Percentiles rank a stretch among this genome's conserved stretches.
These are phyloP conservation scores for Amitus sp. DNA, from an alignment of 2,888 invertebrate species.

Conservation along the genomic window DNA sequence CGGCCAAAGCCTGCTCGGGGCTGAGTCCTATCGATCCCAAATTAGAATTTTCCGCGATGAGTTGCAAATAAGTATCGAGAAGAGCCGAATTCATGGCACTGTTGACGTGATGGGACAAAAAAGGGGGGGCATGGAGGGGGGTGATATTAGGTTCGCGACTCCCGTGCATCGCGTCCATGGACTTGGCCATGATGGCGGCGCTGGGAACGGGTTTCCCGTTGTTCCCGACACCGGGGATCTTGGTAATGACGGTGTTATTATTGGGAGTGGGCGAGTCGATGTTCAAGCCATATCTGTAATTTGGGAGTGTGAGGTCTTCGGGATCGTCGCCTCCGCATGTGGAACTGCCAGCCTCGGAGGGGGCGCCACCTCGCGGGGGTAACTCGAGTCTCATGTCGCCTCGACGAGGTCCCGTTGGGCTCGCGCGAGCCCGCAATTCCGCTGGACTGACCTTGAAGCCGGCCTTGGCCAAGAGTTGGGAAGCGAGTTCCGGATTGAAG, in stretches of 20 bases:
- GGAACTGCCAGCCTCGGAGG: slow-evolving; percentile 77
- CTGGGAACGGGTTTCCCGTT: slow-evolving; percentile 68
- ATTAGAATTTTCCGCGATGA: slow-evolving; percentile 85
- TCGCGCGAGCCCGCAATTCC: slow-evolving; percentile 84
- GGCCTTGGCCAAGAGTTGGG: slow-evolving; percentile 83
- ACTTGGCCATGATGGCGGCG: slow-evolving; percentile 75
- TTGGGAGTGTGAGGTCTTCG: slow-evolving; percentile 82
- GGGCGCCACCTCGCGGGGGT: slow-evolving; percentile 76
- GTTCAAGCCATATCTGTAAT: slow-evolving; percentile 68
- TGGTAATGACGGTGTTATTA: slow-evolving; percentile 67
- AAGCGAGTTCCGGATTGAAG: slow-evolving; percentile 89
- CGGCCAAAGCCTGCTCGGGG: slow-evolving; percentile 74
- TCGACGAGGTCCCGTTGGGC: slow-evolving; percentile 83
- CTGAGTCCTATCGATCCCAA: slow-evolving; percentile 73
- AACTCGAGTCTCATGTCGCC: slow-evolving; percentile 82
- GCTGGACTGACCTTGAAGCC: slow-evolving; percentile 88
- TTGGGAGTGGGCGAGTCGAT: slow-evolving; percentile 70
- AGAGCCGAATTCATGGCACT: slow-evolving; percentile 74
- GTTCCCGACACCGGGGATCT: slow-evolving; percentile 47
- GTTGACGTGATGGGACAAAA: slow-evolving; percentile 45
- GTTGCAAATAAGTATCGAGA: slow-evolving; percentile 87
- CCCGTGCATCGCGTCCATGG: slow-evolving; percentile 72
- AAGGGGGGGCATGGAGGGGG: slow-evolving; percentile 61
- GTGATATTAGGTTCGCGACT: slow-evolving; percentile 78
- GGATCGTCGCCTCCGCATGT: slow-evolving; percentile 84